Evolutionary conservation across 2,113 vertebrate genomes (phyloP).

Genomic region (Trogon melanurus): DNA sequence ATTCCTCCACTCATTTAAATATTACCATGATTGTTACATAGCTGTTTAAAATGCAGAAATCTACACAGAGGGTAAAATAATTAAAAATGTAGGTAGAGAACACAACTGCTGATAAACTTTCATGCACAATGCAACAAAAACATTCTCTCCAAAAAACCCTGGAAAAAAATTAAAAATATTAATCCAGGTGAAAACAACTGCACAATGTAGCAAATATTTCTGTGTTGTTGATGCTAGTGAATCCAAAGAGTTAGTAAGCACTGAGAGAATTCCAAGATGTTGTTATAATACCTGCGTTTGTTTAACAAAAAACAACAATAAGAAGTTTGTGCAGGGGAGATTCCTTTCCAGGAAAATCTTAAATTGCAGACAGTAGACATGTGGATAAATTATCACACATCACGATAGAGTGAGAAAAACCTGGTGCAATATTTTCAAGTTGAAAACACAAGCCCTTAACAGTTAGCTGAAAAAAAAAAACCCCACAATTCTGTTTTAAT

Average conservation of each 20-base stretch:
- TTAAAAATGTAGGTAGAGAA: background rate
- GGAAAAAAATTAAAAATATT: background rate
- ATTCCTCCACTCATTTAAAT: background rate
- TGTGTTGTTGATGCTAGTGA: background rate
- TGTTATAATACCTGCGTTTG: background rate
- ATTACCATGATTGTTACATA: background rate
- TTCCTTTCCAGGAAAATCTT: background rate
- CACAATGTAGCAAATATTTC: background rate
- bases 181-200: background rate
- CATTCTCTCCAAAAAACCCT: background rate
- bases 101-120: background rate
- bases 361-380: background rate
- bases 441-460: background rate
- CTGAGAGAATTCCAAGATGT: background rate
- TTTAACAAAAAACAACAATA: background rate
- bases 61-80: background rate
- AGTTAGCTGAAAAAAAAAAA: background rate
- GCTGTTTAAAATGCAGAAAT: background rate
- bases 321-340: background rate
- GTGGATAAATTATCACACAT: background rate
- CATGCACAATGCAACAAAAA: background rate
- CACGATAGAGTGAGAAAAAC: background rate
- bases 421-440: background rate
- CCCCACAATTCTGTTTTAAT: background rate
- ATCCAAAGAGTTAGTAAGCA: background rate